phyloP scores from a whole-genome alignment of 2,113 vertebrate species.

The Rattus norvegicus region GRCr8 NC_086038.1:51365501-51366000 shows the following conservation, averaged over 20 bases:
- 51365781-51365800: neutral
- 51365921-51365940: neutral
- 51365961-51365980: no score
- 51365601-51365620: neutral
- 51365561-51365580: neutral
- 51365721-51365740: neutral
- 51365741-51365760: neutral
- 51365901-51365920: neutral
- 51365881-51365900: neutral
- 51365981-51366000: no score
- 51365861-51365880: neutral
- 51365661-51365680: neutral
- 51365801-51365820: neutral
- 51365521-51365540: slow-evolving; percentile 44
- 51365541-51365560: neutral
- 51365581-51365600: neutral
- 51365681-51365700: neutral
- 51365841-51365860: neutral
- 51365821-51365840: neutral
- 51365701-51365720: neutral
- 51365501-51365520: neutral
- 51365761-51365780: neutral
- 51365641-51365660: neutral
- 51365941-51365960: no score
- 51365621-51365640: neutral